Evolutionary conservation across 2,888 invertebrate genomes (phyloP).

Genomic region (Luperina testacea): DNA sequence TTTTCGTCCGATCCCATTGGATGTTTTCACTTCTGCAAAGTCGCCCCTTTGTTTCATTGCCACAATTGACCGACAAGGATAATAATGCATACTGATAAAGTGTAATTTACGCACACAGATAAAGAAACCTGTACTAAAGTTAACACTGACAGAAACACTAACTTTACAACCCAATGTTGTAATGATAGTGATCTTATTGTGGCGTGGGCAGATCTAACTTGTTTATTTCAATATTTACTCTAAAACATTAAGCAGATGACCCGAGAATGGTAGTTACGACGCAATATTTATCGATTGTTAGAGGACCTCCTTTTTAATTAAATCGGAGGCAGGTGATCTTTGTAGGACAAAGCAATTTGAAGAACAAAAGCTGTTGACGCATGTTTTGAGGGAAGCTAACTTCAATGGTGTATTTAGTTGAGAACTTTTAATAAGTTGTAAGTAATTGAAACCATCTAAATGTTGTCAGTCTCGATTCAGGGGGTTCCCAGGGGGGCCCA

Average conservation of each 20-base stretch:
- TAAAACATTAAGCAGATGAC: slow-evolving; percentile 59
- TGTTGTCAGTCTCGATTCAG: not conserved
- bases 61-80: no score
- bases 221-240: slow-evolving; percentile 59
- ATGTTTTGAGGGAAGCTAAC: not conserved
- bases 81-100: not conserved
- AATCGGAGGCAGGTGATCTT: slow-evolving; percentile 30
- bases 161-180: slow-evolving; percentile 24
- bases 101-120: not conserved
- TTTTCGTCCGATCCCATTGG: not conserved
- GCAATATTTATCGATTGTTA: slow-evolving; percentile 42
- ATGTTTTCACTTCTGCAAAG: not conserved
- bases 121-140: slow-evolving; percentile 1
- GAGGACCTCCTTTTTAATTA: slow-evolving; percentile 31
- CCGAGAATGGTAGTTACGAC: slow-evolving; percentile 39
- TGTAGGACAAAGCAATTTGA: slow-evolving; percentile 33
- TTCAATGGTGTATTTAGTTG: not conserved
- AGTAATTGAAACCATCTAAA: not conserved
- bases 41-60: not conserved
- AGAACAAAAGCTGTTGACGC: not conserved
- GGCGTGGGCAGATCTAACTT: slow-evolving; percentile 51
- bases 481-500: not conserved
- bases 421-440: not conserved
- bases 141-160: slow-evolving; percentile 27
- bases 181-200: slow-evolving; percentile 57